These are phyloP conservation scores for Sinosuthora webbiana DNA, from an alignment of 2,113 vertebrate species.

Conservation along the genomic window DNA sequence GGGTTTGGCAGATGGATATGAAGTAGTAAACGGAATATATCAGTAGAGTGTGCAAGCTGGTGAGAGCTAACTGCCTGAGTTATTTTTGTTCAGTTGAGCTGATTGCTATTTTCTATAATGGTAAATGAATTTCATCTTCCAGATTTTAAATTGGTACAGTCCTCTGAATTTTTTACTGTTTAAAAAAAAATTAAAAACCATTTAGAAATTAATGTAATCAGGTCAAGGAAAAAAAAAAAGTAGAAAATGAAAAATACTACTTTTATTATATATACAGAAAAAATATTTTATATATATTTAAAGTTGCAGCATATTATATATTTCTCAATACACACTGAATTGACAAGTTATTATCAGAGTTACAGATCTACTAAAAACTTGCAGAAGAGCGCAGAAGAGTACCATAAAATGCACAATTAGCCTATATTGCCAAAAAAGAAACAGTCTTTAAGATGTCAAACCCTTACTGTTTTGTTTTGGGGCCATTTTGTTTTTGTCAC, in stretches of 20 bases:
- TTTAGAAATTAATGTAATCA: slow-evolving; percentile 46
- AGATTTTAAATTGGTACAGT: slow-evolving; percentile 66
- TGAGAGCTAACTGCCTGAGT: slow-evolving; percentile 67
- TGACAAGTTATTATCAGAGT: neutral
- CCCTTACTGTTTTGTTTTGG: neutral
- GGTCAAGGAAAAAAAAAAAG: neutral
- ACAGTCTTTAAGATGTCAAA: neutral
- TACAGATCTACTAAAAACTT: neutral
- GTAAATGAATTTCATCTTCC: slow-evolving; percentile 73
- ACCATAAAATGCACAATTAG: neutral
- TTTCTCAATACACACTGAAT: neutral
- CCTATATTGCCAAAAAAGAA: neutral
- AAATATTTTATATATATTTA: neutral
- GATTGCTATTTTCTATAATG: slow-evolving; percentile 75
- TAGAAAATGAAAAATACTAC: neutral
- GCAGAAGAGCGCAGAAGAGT: neutral
- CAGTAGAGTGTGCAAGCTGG: slow-evolving; percentile 71
- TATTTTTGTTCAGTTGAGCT: slow-evolving; percentile 74
- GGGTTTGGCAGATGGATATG: slow-evolving; percentile 74
- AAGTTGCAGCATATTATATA: neutral
- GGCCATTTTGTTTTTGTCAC: accelerated
- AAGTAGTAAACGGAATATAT: slow-evolving; percentile 66
- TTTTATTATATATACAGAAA: neutral
- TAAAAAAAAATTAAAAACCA: neutral
- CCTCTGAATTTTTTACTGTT: slow-evolving; percentile 53